Evolutionary conservation across 2,797 vertebrate genomes (phyloP).

Genomic region (Mus caroli): DNA sequence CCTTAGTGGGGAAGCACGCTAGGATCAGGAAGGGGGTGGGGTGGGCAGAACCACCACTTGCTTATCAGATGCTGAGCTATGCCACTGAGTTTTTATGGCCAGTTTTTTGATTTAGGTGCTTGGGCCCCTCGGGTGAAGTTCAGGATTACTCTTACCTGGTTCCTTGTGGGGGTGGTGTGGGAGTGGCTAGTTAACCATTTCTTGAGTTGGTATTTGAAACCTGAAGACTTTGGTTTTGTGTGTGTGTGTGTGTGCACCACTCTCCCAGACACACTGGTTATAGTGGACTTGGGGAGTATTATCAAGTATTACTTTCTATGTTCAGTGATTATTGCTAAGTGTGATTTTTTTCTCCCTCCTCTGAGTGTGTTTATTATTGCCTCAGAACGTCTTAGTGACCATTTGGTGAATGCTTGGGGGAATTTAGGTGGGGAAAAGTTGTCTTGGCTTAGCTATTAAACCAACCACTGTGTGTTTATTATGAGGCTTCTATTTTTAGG

Average conservation of each 20-base stretch:
- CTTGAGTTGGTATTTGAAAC: neutral
- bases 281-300: neutral
- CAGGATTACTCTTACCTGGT: neutral
- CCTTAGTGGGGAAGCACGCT: neutral
- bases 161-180: neutral
- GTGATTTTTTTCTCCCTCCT: fast-evolving
- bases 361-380: constrained; percentile 1
- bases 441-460: constrained; percentile 46
- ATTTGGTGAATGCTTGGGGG: neutral
- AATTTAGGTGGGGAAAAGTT: constrained; percentile 24
- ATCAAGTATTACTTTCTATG: neutral
- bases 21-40: neutral
- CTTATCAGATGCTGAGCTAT: neutral
- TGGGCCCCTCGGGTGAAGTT: neutral
- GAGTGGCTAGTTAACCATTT: neutral
- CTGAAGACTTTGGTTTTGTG: neutral
- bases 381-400: constrained; percentile 28
- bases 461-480: neutral
- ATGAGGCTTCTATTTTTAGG: neutral
- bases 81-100: neutral
- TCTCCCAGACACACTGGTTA: neutral
- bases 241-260: too few species aligned
- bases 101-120: neutral
- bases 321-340: constrained; percentile 35
- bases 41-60: neutral